Base-by-base conservation (phyloP, 2,113 vertebrate species). In the Microcebus lehilahytsara region DNA sequence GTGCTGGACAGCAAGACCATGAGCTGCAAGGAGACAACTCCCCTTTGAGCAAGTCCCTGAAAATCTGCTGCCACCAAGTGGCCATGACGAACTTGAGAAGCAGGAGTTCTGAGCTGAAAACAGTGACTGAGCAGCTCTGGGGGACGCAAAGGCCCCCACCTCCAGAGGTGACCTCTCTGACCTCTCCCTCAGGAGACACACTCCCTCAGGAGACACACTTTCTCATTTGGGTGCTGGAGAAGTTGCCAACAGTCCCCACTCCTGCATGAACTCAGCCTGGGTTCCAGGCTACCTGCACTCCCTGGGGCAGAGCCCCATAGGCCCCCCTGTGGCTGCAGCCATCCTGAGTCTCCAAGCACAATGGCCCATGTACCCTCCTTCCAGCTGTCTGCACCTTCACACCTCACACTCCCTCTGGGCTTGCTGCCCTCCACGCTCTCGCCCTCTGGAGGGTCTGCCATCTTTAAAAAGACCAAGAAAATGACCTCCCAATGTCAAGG, bases 21-120 rank as follows among this genome's bases (percentile, higher is more conserved):
- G 51, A 75, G 66, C 72, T 77, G 32, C 3, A 3, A 0, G 51
- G n/a, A 91, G 34, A 56, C 49, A 56, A 71, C 17, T 9, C 14
- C 53, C 60, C 37, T 40, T 62, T 40, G 27, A 69, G 51, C 10
- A 2, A 32, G 32, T 30, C 86, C 34, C 42, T 20, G 32, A 49
- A 89, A 12, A 0, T 10, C 77, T 96, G 87, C 85, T 92, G 93
- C 93, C 93, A 56, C 96, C 97, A 62, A 72, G 91, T 86, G 93
- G 79, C 71, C 25, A 3, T 10, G 5, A 67, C 1, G 3, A 83
- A 37, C 75, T 46, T 53, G 56, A 78, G 34, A 6, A 56, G n/a
- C 40, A 34, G 46, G 60, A 25, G 60, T 25, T 62, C 60, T 25
- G 25, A 4, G 9, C 60, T 27, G 25, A 62, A 27, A 62, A 27